Conservation (phyloP, 64 coral and sea anemone species). For the Hydrozoanthus tunicans region DNA sequence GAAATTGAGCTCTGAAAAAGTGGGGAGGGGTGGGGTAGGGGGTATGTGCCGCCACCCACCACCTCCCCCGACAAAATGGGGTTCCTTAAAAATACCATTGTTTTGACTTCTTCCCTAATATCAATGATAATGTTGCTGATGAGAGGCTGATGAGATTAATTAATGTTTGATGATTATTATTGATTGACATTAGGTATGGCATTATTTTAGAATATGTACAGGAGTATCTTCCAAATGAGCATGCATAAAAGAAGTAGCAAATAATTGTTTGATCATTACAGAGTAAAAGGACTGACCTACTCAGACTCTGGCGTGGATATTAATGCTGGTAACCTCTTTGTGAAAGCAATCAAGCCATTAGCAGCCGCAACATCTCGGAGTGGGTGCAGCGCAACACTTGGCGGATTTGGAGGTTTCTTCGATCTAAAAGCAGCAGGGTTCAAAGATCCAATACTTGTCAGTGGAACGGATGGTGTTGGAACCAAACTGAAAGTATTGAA, state of each 20-base stretch:
- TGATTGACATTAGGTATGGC: too few species aligned
- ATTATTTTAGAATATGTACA: too few species aligned
- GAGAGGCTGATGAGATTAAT: too few species aligned
- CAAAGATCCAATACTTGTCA: constrained; percentile 90
- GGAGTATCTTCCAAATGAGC: too few species aligned
- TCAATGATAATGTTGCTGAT: too few species aligned
- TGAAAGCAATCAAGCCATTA: constrained; percentile 88
- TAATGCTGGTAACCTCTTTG: constrained; percentile 82
- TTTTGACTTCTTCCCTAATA: too few species aligned
- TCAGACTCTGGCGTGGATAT: constrained; percentile 81
- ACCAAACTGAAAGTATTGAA: constrained; percentile 83
- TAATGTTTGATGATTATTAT: too few species aligned
- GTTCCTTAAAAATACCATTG: too few species aligned
- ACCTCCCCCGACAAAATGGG: too few species aligned
- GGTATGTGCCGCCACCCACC: too few species aligned
- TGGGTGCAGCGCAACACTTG: constrained; percentile 84
- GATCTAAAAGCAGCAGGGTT: constrained; percentile 87
- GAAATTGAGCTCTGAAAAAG: too few species aligned
- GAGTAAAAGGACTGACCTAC: constrained; percentile 67
- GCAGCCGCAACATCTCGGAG: constrained; percentile 64
- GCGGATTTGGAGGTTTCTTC: constrained; percentile 94
- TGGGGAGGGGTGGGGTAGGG: too few species aligned
- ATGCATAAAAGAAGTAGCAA: not conserved
- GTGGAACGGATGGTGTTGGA: constrained; percentile 96
- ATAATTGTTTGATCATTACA: constrained; percentile 11